Evolutionary conservation across 2,888 invertebrate genomes (phyloP).

Genomic region (Caenorhabditis sp.): DNA sequence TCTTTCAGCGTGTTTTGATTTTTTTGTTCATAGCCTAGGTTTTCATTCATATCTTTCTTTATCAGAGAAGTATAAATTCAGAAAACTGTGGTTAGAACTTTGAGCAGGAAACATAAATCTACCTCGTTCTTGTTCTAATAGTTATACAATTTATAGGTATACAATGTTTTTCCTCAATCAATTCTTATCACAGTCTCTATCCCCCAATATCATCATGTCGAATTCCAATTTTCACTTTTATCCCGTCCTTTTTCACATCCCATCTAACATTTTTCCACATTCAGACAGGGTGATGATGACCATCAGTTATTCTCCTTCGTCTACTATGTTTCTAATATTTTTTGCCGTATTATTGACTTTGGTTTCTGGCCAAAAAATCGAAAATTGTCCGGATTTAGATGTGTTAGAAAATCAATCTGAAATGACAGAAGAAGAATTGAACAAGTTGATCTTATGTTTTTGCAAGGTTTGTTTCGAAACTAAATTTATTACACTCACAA

Average conservation of each 20-base stretch:
- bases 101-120: no score
- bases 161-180: no score
- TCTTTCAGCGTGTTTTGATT: no score
- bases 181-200: background rate
- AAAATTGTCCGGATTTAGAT: slow-evolving; percentile 64
- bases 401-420: slow-evolving; percentile 52
- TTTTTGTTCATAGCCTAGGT: no score
- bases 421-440: slow-evolving; percentile 41
- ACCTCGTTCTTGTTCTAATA: no score
- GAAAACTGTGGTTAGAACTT: no score
- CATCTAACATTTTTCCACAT: background rate
- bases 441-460: slow-evolving; percentile 55
- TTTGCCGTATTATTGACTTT: slow-evolving; percentile 5
- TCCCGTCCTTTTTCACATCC: slow-evolving; percentile 19
- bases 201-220: slow-evolving; percentile 3
- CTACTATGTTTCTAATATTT: slow-evolving; percentile 9
- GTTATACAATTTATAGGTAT: no score
- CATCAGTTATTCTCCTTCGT: no score
- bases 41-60: no score
- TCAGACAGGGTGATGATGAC: slow-evolving; percentile 1
- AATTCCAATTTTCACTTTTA: slow-evolving; percentile 8
- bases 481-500: no score
- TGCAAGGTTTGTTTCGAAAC: slow-evolving; percentile 42
- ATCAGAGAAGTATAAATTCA: no score
- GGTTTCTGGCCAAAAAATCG: slow-evolving; percentile 20